Evolutionary conservation across 2,797 vertebrate genomes (phyloP).

Genomic region (Ctenochaetus hawaiiensis): DNA sequence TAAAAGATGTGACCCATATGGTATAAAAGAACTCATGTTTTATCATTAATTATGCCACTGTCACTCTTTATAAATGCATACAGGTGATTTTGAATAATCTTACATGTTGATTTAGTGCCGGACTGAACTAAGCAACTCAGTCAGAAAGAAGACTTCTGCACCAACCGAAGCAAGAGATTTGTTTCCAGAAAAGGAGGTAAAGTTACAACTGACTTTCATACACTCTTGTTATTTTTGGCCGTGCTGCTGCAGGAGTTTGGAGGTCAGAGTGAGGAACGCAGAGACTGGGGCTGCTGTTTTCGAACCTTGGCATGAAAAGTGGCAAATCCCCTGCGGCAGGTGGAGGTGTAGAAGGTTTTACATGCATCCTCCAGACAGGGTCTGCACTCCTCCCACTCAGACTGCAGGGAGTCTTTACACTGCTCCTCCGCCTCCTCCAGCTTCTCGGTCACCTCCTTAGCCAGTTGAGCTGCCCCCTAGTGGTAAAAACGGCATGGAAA

Average conservation of each 20-base stretch:
- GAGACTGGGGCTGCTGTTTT: neutral
- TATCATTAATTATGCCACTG: neutral
- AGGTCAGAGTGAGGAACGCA: neutral
- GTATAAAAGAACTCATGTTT: neutral
- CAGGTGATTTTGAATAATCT: neutral
- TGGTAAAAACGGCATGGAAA: slow-evolving; percentile 9
- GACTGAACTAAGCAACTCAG: neutral
- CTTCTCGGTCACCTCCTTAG: slow-evolving; percentile 90
- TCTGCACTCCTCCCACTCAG: slow-evolving; percentile 89
- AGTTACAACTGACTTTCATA: neutral
- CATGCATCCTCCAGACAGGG: slow-evolving; percentile 91
- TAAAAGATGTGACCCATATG: no score
- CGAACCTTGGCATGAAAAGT: slow-evolving; percentile 87
- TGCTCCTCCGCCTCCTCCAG: slow-evolving; percentile 89
- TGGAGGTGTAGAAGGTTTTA: slow-evolving; percentile 88
- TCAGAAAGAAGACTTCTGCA: neutral
- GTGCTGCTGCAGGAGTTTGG: neutral
- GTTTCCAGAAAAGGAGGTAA: neutral
- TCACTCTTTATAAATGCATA: neutral
- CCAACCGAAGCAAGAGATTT: neutral
- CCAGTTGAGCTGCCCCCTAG: slow-evolving; percentile 89
- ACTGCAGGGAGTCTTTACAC: slow-evolving; percentile 87
- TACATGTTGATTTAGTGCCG: neutral
- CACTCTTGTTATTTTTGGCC: neutral
- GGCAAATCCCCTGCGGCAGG: slow-evolving; percentile 85